Conservation (phyloP, 2,888 invertebrate species). For the Phengaris arion region DNA sequence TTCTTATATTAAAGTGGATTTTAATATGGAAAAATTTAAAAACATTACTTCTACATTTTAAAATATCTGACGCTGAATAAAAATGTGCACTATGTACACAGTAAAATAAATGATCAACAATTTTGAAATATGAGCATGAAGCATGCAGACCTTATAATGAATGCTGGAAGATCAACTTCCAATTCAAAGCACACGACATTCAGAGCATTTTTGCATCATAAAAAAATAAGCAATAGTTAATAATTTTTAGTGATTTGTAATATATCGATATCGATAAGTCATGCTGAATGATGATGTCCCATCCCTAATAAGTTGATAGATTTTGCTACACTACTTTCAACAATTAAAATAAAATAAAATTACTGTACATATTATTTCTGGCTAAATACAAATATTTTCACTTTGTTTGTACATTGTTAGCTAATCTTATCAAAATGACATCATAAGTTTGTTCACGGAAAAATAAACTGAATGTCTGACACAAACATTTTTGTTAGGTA, state of each 20-base stretch:
- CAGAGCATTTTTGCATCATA: background rate
- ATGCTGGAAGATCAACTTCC: background rate
- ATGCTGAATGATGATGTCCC: background rate
- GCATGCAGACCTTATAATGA: constrained; percentile 9
- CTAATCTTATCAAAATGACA: constrained; percentile 14
- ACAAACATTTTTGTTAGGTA: background rate
- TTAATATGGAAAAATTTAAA: background rate
- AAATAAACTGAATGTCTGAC: background rate
- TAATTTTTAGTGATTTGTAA: background rate
- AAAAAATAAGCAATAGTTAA: background rate
- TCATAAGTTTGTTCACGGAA: background rate
- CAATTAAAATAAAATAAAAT: background rate
- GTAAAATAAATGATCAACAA: background rate
- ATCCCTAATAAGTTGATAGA: background rate
- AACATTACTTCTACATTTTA: background rate
- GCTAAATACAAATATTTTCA: background rate
- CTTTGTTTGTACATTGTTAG: background rate
- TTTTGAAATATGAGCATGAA: constrained; percentile 11
- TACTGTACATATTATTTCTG: background rate
- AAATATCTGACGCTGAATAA: background rate
- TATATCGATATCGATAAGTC: background rate
- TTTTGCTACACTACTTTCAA: background rate
- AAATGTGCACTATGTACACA: background rate
- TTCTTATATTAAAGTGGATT: background rate
- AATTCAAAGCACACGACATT: constrained; percentile 9